Conservation (phyloP, 2,888 invertebrate species). For the Osedax fenrisi region DNA sequence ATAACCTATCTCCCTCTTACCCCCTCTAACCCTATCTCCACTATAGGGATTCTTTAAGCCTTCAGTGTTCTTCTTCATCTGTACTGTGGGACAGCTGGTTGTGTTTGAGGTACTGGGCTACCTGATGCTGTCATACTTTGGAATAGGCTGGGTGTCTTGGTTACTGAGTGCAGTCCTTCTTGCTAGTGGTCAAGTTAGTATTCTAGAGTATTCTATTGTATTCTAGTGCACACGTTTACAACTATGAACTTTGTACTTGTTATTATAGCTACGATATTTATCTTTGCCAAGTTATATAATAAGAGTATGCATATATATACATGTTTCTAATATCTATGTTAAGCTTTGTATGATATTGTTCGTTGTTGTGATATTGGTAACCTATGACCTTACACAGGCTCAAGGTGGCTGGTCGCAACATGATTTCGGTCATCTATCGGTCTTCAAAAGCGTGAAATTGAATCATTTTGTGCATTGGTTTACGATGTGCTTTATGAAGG, state of each 20-base stretch:
- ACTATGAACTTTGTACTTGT: too few species aligned
- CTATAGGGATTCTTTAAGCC: slow-evolving; percentile 44
- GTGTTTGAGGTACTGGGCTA: slow-evolving; percentile 44
- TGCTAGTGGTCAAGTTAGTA: slow-evolving; percentile 44
- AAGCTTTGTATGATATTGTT: too few species aligned
- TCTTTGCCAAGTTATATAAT: too few species aligned
- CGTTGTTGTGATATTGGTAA: too few species aligned
- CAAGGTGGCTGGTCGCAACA: slow-evolving; percentile 50
- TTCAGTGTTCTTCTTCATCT: slow-evolving; percentile 42
- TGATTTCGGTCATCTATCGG: slow-evolving; percentile 50
- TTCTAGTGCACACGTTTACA: too few species aligned
- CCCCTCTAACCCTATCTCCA: slow-evolving; percentile 3
- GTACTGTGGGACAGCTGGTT: slow-evolving; percentile 42
- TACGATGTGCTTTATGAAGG: slow-evolving; percentile 47
- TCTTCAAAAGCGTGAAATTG: slow-evolving; percentile 41
- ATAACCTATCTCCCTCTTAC: background rate
- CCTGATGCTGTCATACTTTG: slow-evolving; percentile 41
- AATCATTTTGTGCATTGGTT: slow-evolving; percentile 46
- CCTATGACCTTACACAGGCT: slow-evolving; percentile 37
- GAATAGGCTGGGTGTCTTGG: slow-evolving; percentile 43
- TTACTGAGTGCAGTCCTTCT: slow-evolving; percentile 39
- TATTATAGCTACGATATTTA: too few species aligned
- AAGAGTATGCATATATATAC: too few species aligned
- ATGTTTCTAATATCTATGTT: too few species aligned
- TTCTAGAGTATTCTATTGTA: too few species aligned